Conservation (phyloP, 1,140 invertebrate genomes). For the Neodiprion lecontei region DNA sequence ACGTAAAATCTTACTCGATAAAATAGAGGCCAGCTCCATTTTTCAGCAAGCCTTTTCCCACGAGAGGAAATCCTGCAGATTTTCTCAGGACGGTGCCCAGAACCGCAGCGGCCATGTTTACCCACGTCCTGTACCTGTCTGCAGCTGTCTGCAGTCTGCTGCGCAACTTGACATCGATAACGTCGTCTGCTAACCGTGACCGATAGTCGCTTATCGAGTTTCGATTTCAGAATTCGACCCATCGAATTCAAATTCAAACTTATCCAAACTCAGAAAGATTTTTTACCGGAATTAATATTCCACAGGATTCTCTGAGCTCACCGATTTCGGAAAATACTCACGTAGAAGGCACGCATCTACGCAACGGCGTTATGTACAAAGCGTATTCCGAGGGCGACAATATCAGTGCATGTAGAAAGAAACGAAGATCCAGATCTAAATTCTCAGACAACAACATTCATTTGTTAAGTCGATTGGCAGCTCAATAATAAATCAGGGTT, state of each 20-base stretch:
- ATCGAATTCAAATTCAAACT: not conserved
- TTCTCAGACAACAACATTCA: not conserved
- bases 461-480: not conserved
- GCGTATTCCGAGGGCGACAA: no score
- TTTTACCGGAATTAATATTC: no score
- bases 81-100: constrained; percentile 42
- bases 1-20: constrained; percentile 30
- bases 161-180: not conserved
- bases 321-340: no score
- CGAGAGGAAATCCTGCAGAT: constrained; percentile 36
- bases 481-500: not conserved
- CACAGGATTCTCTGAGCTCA: no score
- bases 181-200: not conserved
- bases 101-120: constrained; percentile 49
- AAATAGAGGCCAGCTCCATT: constrained; percentile 27
- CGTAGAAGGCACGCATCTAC: no score
- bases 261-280: not conserved
- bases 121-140: constrained; percentile 21
- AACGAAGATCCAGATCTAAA: not conserved
- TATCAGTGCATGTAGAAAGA: not conserved
- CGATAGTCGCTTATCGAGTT: not conserved
- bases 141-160: not conserved
- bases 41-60: constrained; percentile 37
- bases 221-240: not conserved
- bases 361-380: no score